Evolutionary conservation across 1,140 invertebrate species (phyloP).

Genomic region (Calephelis virginiensis): DNA sequence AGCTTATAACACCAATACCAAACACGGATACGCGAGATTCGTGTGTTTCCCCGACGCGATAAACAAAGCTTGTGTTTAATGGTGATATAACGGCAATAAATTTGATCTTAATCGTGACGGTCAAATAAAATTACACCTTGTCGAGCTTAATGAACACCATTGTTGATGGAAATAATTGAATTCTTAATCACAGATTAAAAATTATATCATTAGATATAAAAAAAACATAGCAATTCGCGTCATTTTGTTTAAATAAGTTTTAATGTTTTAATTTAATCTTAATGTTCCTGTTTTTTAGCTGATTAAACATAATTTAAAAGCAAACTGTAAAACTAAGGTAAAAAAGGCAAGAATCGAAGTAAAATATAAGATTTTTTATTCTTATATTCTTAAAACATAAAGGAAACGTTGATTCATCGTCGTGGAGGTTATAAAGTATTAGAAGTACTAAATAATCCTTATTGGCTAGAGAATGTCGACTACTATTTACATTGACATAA

Average conservation of each 20-base stretch:
- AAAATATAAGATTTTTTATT: neutral
- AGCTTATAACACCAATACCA: constrained; percentile 7
- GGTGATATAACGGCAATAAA: constrained; percentile 35
- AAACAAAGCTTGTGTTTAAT: constrained; percentile 28
- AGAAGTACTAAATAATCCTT: neutral
- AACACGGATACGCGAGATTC: constrained; percentile 36
- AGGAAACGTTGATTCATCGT: neutral
- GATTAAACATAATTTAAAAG: neutral
- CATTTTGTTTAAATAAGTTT: no score
- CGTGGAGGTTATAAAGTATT: neutral
- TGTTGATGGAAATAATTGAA: constrained; percentile 3
- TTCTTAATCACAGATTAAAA: neutral
- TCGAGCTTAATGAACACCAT: constrained; percentile 25
- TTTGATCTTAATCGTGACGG: constrained; percentile 27
- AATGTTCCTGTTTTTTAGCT: no score
- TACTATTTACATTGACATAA: constrained; percentile 29
- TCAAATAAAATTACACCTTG: constrained; percentile 30
- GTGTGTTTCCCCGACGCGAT: constrained; percentile 28
- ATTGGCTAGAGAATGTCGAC: constrained; percentile 33
- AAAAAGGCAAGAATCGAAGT: no score
- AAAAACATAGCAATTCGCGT: neutral
- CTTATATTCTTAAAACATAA: neutral
- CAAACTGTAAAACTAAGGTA: no score
- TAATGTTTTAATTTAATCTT: no score
- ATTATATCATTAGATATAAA: no score